Conservation (phyloP, 2,888 invertebrate species). For the Chromoteleia sp. region DNA sequence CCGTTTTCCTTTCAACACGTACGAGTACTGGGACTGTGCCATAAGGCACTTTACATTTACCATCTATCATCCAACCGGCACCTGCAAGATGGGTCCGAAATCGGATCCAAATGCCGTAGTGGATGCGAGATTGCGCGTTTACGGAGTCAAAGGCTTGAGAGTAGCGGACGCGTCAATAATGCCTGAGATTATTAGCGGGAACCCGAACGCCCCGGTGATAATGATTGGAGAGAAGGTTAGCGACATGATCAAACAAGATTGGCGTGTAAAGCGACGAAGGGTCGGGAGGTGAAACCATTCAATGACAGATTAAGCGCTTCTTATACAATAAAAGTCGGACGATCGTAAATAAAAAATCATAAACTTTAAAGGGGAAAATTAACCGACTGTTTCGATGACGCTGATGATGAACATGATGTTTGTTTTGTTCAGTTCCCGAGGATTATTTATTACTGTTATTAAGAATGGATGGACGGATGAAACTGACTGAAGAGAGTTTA, state of each 20-base stretch:
- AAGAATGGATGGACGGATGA: slow-evolving; percentile 11
- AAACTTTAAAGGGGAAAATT: slow-evolving; percentile 13
- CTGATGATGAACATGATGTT: slow-evolving; percentile 21
- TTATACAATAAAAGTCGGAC: slow-evolving; percentile 24
- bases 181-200: slow-evolving; percentile 95
- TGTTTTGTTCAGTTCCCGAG: slow-evolving; percentile 16
- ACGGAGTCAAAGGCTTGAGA: slow-evolving; percentile 91
- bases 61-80: slow-evolving; percentile 94
- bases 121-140: slow-evolving; percentile 90
- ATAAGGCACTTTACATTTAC: slow-evolving; percentile 92
- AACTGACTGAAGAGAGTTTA: slow-evolving; percentile 21
- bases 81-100: slow-evolving; percentile 94
- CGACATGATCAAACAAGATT: slow-evolving; percentile 95
- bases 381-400: slow-evolving; percentile 11
- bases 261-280: slow-evolving; percentile 83
- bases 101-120: slow-evolving; percentile 92
- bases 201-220: slow-evolving; percentile 95
- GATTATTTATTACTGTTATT: slow-evolving; percentile 56
- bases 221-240: slow-evolving; percentile 96
- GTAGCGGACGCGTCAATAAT: slow-evolving; percentile 95
- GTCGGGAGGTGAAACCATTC: slow-evolving; percentile 58
- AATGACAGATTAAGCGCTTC: slow-evolving; percentile 22
- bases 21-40: slow-evolving; percentile 95
- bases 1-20: slow-evolving; percentile 89
- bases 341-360: not conserved